Conservation (phyloP, 2,797 vertebrate species). For the Platyrinchus mystaceus region DNA sequence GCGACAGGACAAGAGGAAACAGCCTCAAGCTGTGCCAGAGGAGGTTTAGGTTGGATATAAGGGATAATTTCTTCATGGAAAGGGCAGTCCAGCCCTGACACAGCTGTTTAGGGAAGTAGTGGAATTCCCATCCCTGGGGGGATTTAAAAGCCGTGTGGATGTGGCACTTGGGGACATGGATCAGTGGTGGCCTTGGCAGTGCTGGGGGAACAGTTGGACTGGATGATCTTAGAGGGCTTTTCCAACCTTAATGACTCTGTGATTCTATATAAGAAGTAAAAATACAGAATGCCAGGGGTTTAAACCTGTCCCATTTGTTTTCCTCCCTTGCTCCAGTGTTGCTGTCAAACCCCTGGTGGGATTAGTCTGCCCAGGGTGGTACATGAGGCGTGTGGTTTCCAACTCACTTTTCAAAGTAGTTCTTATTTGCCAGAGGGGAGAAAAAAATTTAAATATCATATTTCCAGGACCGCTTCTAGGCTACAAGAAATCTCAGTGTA, state of each 20-base stretch:
- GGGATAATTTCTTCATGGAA: too few relatives aligned
- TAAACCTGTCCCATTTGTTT: accelerated
- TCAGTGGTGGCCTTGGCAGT: not conserved
- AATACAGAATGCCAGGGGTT: not conserved
- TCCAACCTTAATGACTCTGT: not conserved
- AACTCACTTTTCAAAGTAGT: not conserved
- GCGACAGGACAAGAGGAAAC: accelerated
- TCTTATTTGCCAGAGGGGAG: not conserved
- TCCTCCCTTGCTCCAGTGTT: not conserved
- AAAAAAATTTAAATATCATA: not conserved
- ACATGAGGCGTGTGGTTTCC: accelerated
- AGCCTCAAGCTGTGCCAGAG: not conserved
- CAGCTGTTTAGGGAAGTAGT: not conserved
- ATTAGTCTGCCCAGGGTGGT: not conserved
- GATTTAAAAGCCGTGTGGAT: accelerated
- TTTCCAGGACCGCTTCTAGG: not conserved
- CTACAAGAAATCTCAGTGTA: not conserved
- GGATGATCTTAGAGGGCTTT: not conserved
- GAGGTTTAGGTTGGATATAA: not conserved
- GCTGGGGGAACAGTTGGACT: accelerated
- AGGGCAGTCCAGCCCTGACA: not conserved
- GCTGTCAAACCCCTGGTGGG: not conserved
- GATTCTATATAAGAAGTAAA: not conserved
- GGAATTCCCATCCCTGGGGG: not conserved
- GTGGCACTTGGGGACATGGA: not conserved